Evolutionary conservation across 2,797 vertebrate species (phyloP).

Genomic region (Hybognathus amarus): DNA sequence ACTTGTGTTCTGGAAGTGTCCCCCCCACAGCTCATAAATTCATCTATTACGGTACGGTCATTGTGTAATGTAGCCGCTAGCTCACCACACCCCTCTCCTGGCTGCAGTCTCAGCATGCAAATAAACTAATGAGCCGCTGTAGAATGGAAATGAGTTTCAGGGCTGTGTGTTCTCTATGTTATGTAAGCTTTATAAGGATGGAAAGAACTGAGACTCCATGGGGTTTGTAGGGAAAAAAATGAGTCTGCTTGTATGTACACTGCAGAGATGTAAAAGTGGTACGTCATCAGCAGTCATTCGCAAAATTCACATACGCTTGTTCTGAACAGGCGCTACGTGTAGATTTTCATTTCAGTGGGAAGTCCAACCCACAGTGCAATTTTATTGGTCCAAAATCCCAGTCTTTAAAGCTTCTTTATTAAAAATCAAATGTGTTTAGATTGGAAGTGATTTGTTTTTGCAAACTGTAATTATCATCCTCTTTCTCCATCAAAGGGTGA

Average conservation of each 20-base stretch:
- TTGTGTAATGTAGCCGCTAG: conserved; percentile 13
- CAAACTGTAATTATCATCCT: not conserved
- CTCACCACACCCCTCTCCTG: conserved; percentile 41
- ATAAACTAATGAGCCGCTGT: conserved; percentile 41
- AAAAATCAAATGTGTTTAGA: not conserved
- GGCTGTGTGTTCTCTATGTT: conserved; percentile 35
- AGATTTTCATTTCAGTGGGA: not conserved
- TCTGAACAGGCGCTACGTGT: not conserved
- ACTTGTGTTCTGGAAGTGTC: conserved; percentile 22
- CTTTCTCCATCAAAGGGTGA: conserved; percentile 57
- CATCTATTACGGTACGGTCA: conserved; percentile 18
- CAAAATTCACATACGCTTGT: conserved; percentile 5
- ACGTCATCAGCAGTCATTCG: not conserved
- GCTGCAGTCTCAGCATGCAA: conserved; percentile 22
- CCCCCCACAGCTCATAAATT: conserved; percentile 7
- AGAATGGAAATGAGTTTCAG: conserved; percentile 45
- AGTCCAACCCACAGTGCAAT: not conserved
- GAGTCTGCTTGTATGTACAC: not conserved
- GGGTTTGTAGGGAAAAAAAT: conserved; percentile 9
- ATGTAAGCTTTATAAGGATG: conserved; percentile 55
- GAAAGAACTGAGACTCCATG: not conserved
- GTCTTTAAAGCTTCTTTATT: no score
- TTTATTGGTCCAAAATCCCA: not conserved
- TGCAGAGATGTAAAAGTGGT: not conserved
- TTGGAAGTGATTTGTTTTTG: not conserved